Evolutionary conservation across 2,888 invertebrate species (phyloP).

Genomic region (Dolichopus griseipennis): DNA sequence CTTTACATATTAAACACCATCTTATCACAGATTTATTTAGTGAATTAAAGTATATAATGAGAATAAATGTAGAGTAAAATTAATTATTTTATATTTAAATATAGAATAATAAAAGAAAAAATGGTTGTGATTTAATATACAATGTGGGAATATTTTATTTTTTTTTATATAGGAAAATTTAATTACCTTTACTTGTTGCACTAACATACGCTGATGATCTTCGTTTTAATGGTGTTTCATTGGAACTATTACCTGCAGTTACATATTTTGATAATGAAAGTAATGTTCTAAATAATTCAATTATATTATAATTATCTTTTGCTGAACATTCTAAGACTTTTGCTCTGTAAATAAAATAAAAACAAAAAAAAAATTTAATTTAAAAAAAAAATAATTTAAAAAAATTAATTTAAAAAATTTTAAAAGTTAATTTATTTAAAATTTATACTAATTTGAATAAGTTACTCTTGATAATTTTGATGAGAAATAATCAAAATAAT

Average conservation of each 20-base stretch:
- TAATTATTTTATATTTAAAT: no score
- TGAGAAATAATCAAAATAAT: no score
- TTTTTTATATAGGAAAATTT: neutral
- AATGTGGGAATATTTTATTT: neutral
- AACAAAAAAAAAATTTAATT: constrained; percentile 8
- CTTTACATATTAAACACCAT: no score
- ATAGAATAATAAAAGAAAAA: no score
- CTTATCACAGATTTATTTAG: no score
- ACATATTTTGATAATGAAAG: constrained; percentile 66
- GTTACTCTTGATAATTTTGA: no score
- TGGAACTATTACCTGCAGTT: constrained; percentile 49
- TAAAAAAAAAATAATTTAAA: constrained; percentile 1
- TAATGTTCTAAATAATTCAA: constrained; percentile 71
- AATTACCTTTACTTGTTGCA: constrained; percentile 46
- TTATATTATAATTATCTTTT: constrained; percentile 67
- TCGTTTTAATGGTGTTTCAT: constrained; percentile 52
- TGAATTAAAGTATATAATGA: no score
- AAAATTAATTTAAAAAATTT: neutral
- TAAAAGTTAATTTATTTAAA: no score
- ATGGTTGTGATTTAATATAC: no score
- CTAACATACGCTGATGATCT: constrained; percentile 66
- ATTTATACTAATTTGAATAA: no score
- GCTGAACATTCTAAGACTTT: constrained; percentile 71
- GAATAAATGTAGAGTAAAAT: no score
- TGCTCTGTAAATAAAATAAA: constrained; percentile 46